Conservation (phyloP, 2,113 vertebrate genomes). For the Oncorhynchus nerka region DNA sequence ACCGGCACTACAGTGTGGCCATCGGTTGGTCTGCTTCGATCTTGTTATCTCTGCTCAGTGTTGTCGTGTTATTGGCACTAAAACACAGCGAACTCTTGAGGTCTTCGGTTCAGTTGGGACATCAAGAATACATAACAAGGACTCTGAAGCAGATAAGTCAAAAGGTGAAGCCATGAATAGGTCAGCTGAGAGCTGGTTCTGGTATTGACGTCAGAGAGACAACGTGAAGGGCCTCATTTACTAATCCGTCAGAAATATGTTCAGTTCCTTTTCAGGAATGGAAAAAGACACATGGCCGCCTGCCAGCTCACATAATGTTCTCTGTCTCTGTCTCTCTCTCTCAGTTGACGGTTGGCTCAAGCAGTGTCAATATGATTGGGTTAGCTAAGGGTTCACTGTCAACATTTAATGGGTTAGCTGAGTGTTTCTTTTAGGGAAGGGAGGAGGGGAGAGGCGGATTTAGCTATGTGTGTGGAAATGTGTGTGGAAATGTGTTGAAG, state of each 20-base stretch:
- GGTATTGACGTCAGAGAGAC: conserved; percentile 11
- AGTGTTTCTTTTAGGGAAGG: background rate
- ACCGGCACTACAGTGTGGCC: background rate
- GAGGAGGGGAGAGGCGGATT: background rate
- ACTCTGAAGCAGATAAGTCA: background rate
- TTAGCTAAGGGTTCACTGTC: no score
- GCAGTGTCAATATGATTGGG: no score
- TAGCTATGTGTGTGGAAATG: background rate
- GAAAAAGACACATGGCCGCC: conserved; percentile 33
- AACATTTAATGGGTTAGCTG: background rate
- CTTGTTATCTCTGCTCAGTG: conserved; percentile 12
- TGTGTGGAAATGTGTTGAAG: background rate
- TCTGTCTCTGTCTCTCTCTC: conserved; percentile 24
- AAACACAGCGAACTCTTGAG: background rate
- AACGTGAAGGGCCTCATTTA: conserved; percentile 37
- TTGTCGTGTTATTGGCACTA: conserved; percentile 29
- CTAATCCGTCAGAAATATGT: conserved; percentile 33
- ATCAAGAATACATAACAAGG: conserved; percentile 37
- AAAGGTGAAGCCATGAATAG: conserved; percentile 33
- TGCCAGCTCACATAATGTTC: conserved; percentile 64
- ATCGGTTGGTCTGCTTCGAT: background rate
- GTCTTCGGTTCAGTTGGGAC: background rate
- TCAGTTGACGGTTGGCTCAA: background rate
- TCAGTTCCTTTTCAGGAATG: conserved; percentile 21
- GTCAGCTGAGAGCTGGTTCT: conserved; percentile 9